Evolutionary conservation across 2,113 vertebrate species (phyloP).

Genomic region (Morone chrysops): DNA sequence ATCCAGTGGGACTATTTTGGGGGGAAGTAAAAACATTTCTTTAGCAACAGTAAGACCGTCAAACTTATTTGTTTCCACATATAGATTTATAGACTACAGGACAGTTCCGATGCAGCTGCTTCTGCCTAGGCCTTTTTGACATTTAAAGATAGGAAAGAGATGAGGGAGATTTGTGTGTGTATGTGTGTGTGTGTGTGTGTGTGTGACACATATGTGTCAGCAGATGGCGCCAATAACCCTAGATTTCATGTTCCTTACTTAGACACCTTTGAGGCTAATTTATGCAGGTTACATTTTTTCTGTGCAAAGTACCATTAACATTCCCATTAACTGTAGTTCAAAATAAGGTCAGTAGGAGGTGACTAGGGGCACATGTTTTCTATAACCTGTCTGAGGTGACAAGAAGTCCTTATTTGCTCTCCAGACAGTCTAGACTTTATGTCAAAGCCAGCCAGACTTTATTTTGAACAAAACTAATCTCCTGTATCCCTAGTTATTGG

Average conservation of each 20-base stretch:
- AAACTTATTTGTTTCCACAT: not conserved
- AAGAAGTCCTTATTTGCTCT: not conserved
- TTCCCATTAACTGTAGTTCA: slow-evolving; percentile 9
- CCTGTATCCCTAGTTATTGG: not conserved
- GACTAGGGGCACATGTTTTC: not conserved
- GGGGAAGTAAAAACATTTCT: not conserved
- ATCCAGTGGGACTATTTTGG: not conserved
- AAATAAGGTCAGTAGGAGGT: slow-evolving; percentile 1
- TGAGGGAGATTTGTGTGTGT: too few relatives aligned
- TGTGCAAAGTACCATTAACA: not conserved
- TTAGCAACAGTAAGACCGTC: not conserved
- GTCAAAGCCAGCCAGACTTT: not conserved
- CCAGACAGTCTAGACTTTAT: not conserved
- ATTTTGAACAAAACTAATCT: not conserved
- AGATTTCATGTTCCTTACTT: not conserved
- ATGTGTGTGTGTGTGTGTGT: too few relatives aligned
- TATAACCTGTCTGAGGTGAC: not conserved
- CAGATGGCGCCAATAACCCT: slow-evolving; percentile 66
- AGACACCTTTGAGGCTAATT: not conserved
- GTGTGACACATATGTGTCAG: slow-evolving; percentile 22
- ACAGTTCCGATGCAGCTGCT: not conserved
- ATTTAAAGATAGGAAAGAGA: not conserved
- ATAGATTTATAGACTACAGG: not conserved
- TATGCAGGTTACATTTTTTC: slow-evolving; percentile 21
- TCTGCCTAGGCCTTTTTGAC: not conserved